phyloP scores from a whole-genome alignment of 2,797 vertebrate species.

The Numenius phaeopus region DNA sequence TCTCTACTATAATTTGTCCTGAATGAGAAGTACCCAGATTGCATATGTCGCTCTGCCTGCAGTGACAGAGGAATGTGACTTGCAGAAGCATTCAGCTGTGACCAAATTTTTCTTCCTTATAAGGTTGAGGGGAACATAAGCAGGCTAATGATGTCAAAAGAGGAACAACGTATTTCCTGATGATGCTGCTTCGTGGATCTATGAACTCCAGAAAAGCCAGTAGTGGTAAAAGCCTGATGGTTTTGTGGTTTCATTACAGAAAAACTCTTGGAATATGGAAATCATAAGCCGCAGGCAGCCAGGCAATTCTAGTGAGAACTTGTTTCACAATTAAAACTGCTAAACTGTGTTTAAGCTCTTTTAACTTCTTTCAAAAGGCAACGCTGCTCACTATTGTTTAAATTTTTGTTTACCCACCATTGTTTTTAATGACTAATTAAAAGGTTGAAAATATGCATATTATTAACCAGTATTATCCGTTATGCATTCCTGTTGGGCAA shows the following conservation, averaged over 20 bases:
- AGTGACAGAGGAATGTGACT: not conserved
- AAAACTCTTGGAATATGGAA: slow-evolving; percentile 58
- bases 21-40: not conserved
- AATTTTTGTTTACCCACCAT: slow-evolving; percentile 3
- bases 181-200: not conserved
- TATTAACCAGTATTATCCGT: slow-evolving; percentile 34
- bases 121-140: slow-evolving; percentile 20
- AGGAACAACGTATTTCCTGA: slow-evolving; percentile 17
- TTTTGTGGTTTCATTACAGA: slow-evolving; percentile 60
- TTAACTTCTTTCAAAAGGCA: slow-evolving; percentile 43
- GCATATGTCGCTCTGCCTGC: not conserved
- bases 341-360: slow-evolving; percentile 22
- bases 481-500: slow-evolving; percentile 32
- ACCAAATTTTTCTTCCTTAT: slow-evolving; percentile 57
- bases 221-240: not conserved
- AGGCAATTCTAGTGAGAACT: not conserved
- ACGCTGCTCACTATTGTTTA: not conserved
- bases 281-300: slow-evolving; percentile 11
- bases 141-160: not conserved
- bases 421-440: slow-evolving; percentile 52
- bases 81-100: not conserved
- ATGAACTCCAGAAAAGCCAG: not conserved
- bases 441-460: slow-evolving; percentile 40
- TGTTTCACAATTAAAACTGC: not conserved
- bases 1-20: not conserved